Percentiles rank a stretch among this genome's conserved stretches.
These are phyloP conservation scores for Streptopelia turtur DNA, from an alignment of 2,797 vertebrate genomes.

Conservation along the genomic window DNA sequence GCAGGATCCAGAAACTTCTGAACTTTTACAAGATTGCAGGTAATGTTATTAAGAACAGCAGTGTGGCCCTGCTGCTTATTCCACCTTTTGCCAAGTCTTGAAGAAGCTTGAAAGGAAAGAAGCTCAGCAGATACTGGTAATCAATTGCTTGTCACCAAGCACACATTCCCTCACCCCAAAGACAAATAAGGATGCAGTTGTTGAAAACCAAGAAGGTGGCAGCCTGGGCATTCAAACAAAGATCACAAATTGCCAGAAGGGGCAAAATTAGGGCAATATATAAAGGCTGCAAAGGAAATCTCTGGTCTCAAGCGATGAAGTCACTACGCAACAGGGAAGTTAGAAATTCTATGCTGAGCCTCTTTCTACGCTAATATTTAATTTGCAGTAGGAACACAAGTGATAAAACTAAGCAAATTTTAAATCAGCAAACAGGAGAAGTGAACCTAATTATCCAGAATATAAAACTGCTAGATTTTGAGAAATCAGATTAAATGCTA, in stretches of 20 bases:
- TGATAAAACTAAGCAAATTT: not conserved
- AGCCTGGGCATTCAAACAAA: not conserved
- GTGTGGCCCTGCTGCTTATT: not conserved
- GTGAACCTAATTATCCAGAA: conserved; percentile 16
- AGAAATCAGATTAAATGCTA: conserved; percentile 36
- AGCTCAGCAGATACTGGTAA: not conserved
- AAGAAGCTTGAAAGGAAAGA: not conserved
- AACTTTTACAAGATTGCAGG: not conserved
- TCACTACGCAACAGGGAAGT: not conserved
- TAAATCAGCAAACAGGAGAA: conserved; percentile 46
- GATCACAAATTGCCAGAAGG: not conserved
- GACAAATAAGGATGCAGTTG: not conserved
- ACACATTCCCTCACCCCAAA: not conserved
- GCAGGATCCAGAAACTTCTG: not conserved
- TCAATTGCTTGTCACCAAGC: not conserved
- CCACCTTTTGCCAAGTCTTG: not conserved
- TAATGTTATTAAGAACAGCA: not conserved
- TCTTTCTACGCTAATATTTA: not conserved
- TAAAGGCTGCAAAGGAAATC: not conserved
- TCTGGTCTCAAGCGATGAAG: not conserved
- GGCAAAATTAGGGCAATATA: not conserved
- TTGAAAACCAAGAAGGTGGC: not conserved
- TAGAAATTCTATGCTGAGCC: not conserved
- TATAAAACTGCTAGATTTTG: not conserved
- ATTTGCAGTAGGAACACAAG: not conserved